These are phyloP conservation scores for Dipodomys stephensi DNA, from an alignment of 2,113 vertebrate species.

Conservation along the genomic window DNA sequence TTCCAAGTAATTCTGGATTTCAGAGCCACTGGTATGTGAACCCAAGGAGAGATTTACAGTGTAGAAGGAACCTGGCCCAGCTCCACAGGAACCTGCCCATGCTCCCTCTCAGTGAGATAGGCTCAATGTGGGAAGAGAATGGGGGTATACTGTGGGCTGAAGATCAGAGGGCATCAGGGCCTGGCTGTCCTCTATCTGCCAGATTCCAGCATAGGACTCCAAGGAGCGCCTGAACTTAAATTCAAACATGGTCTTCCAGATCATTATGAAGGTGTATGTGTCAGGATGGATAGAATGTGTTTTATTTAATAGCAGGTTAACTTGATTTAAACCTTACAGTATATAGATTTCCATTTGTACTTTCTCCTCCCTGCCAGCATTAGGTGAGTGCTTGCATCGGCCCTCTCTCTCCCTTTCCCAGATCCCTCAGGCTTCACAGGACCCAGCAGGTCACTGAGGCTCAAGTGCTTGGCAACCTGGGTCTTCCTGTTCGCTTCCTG, in stretches of 20 bases:
- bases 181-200: neutral
- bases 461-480: neutral
- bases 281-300: neutral
- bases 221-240: constrained; percentile 7
- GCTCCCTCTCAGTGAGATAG: neutral
- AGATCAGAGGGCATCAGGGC: neutral
- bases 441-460: neutral
- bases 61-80: neutral
- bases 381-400: neutral
- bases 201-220: neutral
- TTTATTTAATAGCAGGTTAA: constrained; percentile 68
- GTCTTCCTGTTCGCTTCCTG: neutral
- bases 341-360: constrained; percentile 34
- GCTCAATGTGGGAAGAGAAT: neutral
- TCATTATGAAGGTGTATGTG: neutral
- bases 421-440: neutral
- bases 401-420: neutral
- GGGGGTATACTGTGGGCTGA: neutral
- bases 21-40: neutral
- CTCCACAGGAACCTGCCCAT: neutral
- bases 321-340: constrained; percentile 55
- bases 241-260: constrained; percentile 24
- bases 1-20: neutral
- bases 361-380: neutral
- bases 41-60: neutral